Base-by-base conservation (phyloP, 2,113 vertebrate species). In the Phyllostomus discolor region DNA sequence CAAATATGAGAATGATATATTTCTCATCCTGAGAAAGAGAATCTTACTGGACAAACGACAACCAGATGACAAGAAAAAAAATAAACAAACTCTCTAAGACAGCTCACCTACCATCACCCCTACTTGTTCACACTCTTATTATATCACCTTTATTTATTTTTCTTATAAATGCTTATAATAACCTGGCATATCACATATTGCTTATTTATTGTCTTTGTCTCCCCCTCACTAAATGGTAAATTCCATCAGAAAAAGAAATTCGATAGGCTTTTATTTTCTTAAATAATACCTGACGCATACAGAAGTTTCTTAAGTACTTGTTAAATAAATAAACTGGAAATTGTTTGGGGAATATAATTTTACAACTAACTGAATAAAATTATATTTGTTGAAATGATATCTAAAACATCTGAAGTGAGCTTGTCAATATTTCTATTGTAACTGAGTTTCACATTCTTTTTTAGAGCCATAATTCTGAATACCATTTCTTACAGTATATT, bases 251-350 rank as follows among this genome's bases (percentile, higher is more conserved):
- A 80, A 26, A 88, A 15, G 33, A 41, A 50, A 10, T 90, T 75
- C 38, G 69, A 73, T 24, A 57, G 41, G 88, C 35, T 48, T 87
- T 82, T 54, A n/a, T 82, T 90, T 93, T 72, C 33, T 87, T 90
- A 33, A 70, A 76, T 22, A 81, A 6, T 82, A 12, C 3, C 31
- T 93, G 41, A 19, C 43, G 80, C 15, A 84, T 48, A 59, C 19
- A 76, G 12, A 46, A 75, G 1, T 20, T 95, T 76, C 48, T 50
- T 59, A 88, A 82, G 75, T 93, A 91, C 41, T 38, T 52, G 3
- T 92, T 87, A 64, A 76, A 91, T 64, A 80, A 79, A 73, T 64
- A 96, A 93, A 52, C 41, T 88, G 66, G 38, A 85, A 94, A 66
- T n/a, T 94, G 15, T 73, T 52, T 76, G 38, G 10, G 26, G 57